Conservation (phyloP, 2,797 vertebrate species). For the Megalops cyprinoides region DNA sequence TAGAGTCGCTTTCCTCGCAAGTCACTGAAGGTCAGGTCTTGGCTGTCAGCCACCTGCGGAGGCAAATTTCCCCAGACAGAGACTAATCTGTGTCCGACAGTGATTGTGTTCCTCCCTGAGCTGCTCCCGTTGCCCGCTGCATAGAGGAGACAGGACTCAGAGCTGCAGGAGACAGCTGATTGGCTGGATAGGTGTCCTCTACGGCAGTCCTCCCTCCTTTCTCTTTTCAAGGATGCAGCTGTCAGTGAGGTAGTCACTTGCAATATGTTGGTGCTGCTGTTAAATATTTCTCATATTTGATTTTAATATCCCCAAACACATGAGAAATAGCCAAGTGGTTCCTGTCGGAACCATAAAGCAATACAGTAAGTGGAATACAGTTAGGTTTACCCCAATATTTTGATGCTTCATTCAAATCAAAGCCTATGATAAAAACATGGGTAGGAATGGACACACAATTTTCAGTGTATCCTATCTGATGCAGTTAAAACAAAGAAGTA, state of each 20-base stretch:
- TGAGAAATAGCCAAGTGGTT: conserved; percentile 58
- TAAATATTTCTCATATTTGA: conserved; percentile 44
- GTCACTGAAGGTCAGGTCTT: conserved; percentile 73
- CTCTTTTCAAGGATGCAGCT: conserved; percentile 65
- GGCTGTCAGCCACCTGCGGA: conserved; percentile 74
- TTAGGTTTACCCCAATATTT: conserved; percentile 33
- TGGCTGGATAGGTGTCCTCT: conserved; percentile 25
- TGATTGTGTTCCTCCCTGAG: conserved; percentile 73
- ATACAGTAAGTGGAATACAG: conserved; percentile 32
- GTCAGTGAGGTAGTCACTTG: conserved; percentile 62
- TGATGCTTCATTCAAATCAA: conserved; percentile 22
- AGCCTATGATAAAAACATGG: not conserved
- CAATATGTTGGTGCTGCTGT: not conserved
- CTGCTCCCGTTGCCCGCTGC: conserved; percentile 72
- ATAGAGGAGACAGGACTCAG: conserved; percentile 53
- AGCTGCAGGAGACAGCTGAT: conserved; percentile 74
- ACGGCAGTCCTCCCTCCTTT: conserved; percentile 58
- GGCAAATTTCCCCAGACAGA: conserved; percentile 72
- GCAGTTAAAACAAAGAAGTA: too few species aligned
- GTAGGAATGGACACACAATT: not conserved
- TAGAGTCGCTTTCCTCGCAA: conserved; percentile 82
- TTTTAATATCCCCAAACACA: conserved; percentile 56
- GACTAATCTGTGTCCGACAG: conserved; percentile 76
- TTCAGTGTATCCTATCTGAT: not conserved
- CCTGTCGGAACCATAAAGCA: conserved; percentile 48